These are phyloP conservation scores for Heptranchias perlo DNA, from an alignment of 2,113 vertebrate species.

Conservation along the genomic window DNA sequence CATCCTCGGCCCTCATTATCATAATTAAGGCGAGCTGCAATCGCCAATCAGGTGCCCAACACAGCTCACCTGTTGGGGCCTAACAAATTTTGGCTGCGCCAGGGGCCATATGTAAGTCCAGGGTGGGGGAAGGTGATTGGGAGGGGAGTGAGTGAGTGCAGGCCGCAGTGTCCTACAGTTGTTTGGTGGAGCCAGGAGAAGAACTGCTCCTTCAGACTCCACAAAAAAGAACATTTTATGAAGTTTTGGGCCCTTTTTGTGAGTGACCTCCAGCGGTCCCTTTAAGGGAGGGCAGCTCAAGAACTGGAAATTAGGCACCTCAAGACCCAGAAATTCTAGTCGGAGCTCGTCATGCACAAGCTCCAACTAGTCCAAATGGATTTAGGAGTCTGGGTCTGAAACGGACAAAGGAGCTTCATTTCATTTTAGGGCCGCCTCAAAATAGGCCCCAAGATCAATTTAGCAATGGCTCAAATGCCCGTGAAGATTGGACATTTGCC, in stretches of 20 bases:
- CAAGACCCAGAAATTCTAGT: too few relatives aligned
- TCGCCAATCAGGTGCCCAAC: not conserved
- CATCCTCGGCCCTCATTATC: not conserved
- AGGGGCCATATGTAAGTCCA: not conserved
- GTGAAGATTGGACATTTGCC: not conserved
- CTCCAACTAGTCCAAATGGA: not conserved
- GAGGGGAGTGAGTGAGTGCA: not conserved
- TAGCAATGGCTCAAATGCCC: not conserved
- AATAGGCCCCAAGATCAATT: not conserved
- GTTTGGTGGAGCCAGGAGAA: not conserved
- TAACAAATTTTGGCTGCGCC: not conserved
- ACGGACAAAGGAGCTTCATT: not conserved
- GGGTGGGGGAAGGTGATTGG: not conserved
- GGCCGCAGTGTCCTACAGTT: not conserved
- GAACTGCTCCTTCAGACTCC: not conserved
- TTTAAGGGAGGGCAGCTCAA: not conserved
- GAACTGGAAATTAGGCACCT: not conserved
- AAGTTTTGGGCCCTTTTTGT: too few relatives aligned
- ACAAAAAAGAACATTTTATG: too few relatives aligned
- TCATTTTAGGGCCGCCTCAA: not conserved
- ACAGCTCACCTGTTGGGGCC: not conserved
- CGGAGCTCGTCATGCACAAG: too few relatives aligned
- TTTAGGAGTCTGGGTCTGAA: not conserved
- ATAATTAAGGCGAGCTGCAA: not conserved
- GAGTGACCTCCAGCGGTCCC: too few relatives aligned